A percentile compares a stretch with the other conserved stretches of the same genome.
Evolutionary conservation across 2,113 vertebrate species (phyloP).

Genomic region (Tragelaphus buxtoni): DNA sequence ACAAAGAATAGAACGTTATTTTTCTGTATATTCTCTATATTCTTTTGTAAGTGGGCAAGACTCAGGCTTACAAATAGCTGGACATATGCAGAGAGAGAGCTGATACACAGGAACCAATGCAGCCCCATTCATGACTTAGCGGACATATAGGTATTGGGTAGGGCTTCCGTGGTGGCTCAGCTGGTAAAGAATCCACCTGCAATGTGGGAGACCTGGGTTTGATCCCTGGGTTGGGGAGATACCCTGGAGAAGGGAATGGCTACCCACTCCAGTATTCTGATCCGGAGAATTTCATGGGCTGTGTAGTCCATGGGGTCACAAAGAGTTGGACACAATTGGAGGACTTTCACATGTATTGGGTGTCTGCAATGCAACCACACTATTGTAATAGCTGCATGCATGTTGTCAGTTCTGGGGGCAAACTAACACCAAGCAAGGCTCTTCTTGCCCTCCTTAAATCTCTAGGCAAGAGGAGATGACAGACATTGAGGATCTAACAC

Average conservation of each 20-base stretch:
- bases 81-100: neutral
- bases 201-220: neutral
- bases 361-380: neutral
- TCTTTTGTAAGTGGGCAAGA: neutral
- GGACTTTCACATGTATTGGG: fast-evolving
- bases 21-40: neutral
- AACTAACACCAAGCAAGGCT: neutral
- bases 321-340: neutral
- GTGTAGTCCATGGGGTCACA: neutral
- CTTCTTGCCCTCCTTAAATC: neutral
- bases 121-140: neutral
- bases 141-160: neutral
- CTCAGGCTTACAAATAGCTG: neutral
- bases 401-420: neutral
- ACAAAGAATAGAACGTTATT: neutral
- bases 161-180: neutral
- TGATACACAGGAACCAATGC: neutral
- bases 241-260: neutral
- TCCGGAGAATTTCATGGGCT: fast-evolving
- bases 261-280: neutral
- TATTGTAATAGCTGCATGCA: neutral
- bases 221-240: neutral
- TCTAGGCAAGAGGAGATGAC: neutral
- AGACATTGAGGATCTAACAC: neutral
- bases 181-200: neutral